phyloP scores from a whole-genome alignment of 2,888 invertebrate genomes.

The Sepiola atlantica region DNA sequence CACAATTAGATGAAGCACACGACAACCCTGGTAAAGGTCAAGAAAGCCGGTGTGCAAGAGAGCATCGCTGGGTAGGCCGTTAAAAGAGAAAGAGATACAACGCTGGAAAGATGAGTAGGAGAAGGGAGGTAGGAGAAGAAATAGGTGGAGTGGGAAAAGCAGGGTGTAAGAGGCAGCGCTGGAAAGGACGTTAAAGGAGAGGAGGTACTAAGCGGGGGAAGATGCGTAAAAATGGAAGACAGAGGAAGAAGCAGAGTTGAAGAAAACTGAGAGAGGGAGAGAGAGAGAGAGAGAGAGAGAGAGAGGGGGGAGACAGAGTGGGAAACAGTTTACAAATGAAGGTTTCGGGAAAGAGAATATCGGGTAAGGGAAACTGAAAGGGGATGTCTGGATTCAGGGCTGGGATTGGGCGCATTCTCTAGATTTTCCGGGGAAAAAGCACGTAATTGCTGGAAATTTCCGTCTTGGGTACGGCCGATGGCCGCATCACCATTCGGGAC shows the following conservation, averaged over 20 bases:
- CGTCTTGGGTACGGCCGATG: constrained; percentile 12
- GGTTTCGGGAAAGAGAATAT: not conserved
- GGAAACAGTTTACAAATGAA: too few species aligned
- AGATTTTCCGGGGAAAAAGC: constrained; percentile 1
- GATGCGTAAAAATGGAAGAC: too few species aligned
- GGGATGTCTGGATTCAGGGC: not conserved
- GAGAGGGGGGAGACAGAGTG: not conserved
- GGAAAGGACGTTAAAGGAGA: not conserved
- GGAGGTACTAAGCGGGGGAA: too few species aligned
- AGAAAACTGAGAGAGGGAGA: not conserved
- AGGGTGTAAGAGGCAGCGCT: not conserved
- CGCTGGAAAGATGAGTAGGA: not conserved
- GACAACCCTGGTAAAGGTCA: not conserved
- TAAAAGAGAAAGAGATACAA: not conserved
- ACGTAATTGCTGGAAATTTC: not conserved
- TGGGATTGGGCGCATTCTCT: not conserved
- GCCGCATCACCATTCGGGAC: constrained; percentile 15
- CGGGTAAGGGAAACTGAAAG: not conserved
- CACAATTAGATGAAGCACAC: constrained; percentile 21
- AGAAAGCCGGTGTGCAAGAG: not conserved
- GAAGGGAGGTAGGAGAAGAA: not conserved
- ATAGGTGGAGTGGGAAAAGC: accelerated
- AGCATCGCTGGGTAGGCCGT: not conserved
- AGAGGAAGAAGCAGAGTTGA: too few species aligned
- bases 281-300: not conserved